phyloP scores from a whole-genome alignment of 2,797 vertebrate genomes.

The Pseudomugil gertrudae region DNA sequence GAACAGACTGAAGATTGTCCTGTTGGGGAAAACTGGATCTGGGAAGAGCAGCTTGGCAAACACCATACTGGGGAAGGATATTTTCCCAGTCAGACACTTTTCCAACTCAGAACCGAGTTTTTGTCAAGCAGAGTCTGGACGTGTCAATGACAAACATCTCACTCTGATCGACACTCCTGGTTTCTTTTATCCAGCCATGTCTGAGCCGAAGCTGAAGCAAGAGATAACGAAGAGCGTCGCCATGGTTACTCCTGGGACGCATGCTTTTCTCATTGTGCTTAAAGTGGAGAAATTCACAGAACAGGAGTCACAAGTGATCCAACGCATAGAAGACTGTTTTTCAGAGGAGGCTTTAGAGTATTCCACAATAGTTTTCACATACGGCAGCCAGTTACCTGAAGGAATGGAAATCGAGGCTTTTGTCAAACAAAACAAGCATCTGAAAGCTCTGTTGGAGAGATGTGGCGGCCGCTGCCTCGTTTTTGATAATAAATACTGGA shows the following conservation, averaged over 20 bases:
- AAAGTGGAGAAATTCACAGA: slow-evolving; percentile 69
- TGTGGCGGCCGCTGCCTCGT: slow-evolving; percentile 25
- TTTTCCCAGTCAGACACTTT: slow-evolving; percentile 17
- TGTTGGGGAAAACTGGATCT: slow-evolving; percentile 62
- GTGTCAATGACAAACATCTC: slow-evolving; percentile 13
- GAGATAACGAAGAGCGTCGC: slow-evolving; percentile 51
- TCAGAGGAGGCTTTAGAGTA: slow-evolving; percentile 49
- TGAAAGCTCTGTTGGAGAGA: slow-evolving; percentile 49
- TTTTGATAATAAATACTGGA: slow-evolving; percentile 23
- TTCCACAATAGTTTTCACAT: slow-evolving; percentile 65
- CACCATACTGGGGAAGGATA: slow-evolving; percentile 32
- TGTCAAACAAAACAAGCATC: background rate
- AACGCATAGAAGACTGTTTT: slow-evolving; percentile 50
- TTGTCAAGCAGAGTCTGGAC: slow-evolving; percentile 32
- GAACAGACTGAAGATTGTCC: slow-evolving; percentile 26
- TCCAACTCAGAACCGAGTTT: slow-evolving; percentile 25
- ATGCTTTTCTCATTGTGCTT: slow-evolving; percentile 69
- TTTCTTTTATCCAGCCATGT: background rate
- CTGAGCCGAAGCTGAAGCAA: slow-evolving; percentile 30
- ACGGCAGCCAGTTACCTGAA: slow-evolving; percentile 51
- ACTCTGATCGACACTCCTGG: slow-evolving; percentile 62
- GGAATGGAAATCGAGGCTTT: slow-evolving; percentile 31
- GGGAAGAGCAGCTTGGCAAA: slow-evolving; percentile 58
- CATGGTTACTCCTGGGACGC: slow-evolving; percentile 59
- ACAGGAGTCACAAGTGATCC: slow-evolving; percentile 48